Base-by-base conservation (phyloP, 2,888 invertebrate species). In the Cerceris rybyensis region DNA sequence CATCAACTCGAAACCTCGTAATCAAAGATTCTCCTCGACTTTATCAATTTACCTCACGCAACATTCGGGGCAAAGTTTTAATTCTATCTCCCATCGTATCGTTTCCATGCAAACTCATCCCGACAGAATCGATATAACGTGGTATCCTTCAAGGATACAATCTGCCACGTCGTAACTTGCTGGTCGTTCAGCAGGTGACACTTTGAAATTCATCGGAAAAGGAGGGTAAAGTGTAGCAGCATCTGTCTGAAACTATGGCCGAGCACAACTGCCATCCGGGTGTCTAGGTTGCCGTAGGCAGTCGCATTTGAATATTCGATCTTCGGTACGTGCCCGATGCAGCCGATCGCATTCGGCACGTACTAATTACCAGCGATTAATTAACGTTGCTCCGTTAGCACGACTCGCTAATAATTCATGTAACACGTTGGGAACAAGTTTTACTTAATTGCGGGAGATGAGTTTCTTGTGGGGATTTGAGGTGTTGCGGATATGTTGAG, bases 331-430 rank as follows among this genome's bases (percentile, higher is more conserved):
- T 63, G 46, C 11, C 13, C 46, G 43, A 2, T 50, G 55, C 14
- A 28, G 0, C 58, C 66, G 66, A 75, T 75, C 49, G 16, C 16
- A 71, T 70, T 65, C 70, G 55, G 41, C 71, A 41, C 70, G 58
- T 59, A 55, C 74, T 78, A 81, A 83, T 85, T 85, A 81, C 52
- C 39, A 49, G 42, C 55, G 76, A 77, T 73, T 74, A 83, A 82
- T 81, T 81, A 82, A 66, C 72, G 65, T 63, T 58, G 52, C 61
- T 52, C 16, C 60, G 61, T 46, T 28, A 39, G 17, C 14, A 11
- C 54, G 41, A 9, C 41, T 41, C 54, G 52, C 42, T 70, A 63
- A 74, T 79, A 43, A 74, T 73, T 74, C 28, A 41, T 28, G 9
- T 11, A 28, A 39, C 54, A 41, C n/a, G 11, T 46, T 7, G 14